phyloP scores from a whole-genome alignment of 2,113 vertebrate genomes.

The Amphilophus citrinellus region DNA sequence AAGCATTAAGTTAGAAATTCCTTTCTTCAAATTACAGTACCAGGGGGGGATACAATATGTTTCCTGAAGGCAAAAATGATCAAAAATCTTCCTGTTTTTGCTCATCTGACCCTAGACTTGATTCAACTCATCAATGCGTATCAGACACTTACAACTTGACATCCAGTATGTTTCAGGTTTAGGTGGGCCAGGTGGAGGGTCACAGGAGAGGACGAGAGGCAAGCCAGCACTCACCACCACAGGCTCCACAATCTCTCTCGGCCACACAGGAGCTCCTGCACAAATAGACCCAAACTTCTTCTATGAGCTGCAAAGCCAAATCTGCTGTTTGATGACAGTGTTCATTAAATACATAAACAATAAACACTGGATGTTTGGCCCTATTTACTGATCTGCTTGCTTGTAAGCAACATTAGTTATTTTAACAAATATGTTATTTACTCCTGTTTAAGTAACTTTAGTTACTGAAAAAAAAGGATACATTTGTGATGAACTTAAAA shows the following conservation, averaged over 20 bases:
- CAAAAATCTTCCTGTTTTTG: not conserved
- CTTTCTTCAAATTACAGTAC: not conserved
- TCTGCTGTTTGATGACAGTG: not conserved
- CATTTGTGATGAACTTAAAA: not conserved
- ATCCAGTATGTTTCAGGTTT: conserved; percentile 97
- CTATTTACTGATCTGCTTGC: not conserved
- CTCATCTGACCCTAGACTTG: not conserved
- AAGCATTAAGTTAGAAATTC: not conserved
- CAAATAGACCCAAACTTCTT: conserved; percentile 17
- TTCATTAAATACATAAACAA: too few relatives aligned
- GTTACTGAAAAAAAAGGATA: not conserved
- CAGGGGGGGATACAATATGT: too few relatives aligned
- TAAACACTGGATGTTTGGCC: not conserved
- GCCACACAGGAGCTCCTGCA: conserved; percentile 94
- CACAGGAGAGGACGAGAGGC: conserved; percentile 90
- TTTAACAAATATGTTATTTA: not conserved
- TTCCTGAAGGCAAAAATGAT: too few relatives aligned
- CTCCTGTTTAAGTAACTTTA: not conserved
- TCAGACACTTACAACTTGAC: conserved; percentile 89
- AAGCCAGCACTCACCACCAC: conserved; percentile 91
- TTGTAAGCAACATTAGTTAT: not conserved
- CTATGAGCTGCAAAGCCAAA: not conserved
- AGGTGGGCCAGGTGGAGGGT: conserved; percentile 91
- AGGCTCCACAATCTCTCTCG: conserved; percentile 93
- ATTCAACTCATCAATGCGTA: not conserved